Evolutionary conservation across 2,113 vertebrate genomes (phyloP).

Genomic region (Triplophysa rosa): DNA sequence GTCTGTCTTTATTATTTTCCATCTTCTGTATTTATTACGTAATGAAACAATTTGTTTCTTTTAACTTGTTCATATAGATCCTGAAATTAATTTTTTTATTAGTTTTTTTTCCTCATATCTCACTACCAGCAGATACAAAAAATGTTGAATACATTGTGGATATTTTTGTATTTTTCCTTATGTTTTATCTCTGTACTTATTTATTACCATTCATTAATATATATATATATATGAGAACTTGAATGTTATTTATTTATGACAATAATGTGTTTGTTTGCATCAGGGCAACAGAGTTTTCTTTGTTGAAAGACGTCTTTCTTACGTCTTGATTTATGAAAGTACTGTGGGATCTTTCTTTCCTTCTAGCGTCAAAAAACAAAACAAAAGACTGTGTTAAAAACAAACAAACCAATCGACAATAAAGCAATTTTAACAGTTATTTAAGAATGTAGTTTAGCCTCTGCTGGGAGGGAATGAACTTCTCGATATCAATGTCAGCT

Average conservation of each 20-base stretch:
- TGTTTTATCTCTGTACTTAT: slow-evolving; percentile 72
- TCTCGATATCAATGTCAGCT: slow-evolving; percentile 86
- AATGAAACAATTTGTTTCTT: slow-evolving; percentile 57
- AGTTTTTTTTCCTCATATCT: slow-evolving; percentile 61
- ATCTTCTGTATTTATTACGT: slow-evolving; percentile 67
- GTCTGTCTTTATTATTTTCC: slow-evolving; percentile 54
- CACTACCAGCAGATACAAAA: slow-evolving; percentile 75
- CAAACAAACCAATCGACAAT: slow-evolving; percentile 28
- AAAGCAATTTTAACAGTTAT: slow-evolving; percentile 77
- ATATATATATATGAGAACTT: slow-evolving; percentile 74
- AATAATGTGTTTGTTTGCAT: slow-evolving; percentile 73
- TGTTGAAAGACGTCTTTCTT: slow-evolving; percentile 74
- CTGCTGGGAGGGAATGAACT: slow-evolving; percentile 83
- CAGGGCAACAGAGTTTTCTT: slow-evolving; percentile 74
- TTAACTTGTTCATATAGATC: slow-evolving; percentile 46
- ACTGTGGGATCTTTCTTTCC: slow-evolving; percentile 75
- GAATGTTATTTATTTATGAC: slow-evolving; percentile 83
- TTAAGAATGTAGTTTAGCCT: slow-evolving; percentile 93
- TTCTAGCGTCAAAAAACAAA: slow-evolving; percentile 68
- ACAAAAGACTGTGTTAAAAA: slow-evolving; percentile 71
- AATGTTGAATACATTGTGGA: slow-evolving; percentile 80
- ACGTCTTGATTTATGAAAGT: slow-evolving; percentile 73
- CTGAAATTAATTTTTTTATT: slow-evolving; percentile 37
- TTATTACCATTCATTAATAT: slow-evolving; percentile 83
- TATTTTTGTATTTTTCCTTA: slow-evolving; percentile 92